These are phyloP conservation scores for Eupithecia pulchellata DNA, from an alignment of 2,888 invertebrate genomes.

Conservation along the genomic window DNA sequence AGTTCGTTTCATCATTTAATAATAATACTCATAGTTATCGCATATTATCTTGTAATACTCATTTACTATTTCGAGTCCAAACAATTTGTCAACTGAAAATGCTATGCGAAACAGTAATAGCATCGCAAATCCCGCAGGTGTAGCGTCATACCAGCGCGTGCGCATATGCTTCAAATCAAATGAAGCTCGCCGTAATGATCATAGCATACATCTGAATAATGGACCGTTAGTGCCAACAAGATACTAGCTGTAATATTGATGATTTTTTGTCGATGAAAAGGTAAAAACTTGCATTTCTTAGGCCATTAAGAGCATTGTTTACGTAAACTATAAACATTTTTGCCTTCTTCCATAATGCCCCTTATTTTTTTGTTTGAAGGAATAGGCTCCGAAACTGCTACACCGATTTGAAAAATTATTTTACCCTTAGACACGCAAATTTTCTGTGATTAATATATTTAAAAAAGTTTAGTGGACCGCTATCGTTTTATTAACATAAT, in stretches of 20 bases:
- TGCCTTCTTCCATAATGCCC: too few species aligned
- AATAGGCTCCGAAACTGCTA: too few species aligned
- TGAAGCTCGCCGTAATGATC: constrained; percentile 56
- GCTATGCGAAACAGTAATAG: constrained; percentile 6
- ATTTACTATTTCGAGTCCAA: constrained; percentile 12
- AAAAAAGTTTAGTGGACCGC: too few species aligned
- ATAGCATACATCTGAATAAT: constrained; percentile 50
- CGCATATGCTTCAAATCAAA: constrained; percentile 61
- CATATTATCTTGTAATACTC: background rate
- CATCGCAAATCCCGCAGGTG: constrained; percentile 9
- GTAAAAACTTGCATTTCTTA: background rate
- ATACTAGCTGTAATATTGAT: constrained; percentile 19
- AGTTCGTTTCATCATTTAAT: too few species aligned
- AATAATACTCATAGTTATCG: background rate
- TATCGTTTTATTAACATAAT: too few species aligned
- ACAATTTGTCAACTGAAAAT: constrained; percentile 17
- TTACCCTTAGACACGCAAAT: too few species aligned
- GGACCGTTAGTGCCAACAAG: constrained; percentile 52
- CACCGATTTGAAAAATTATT: too few species aligned
- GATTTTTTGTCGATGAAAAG: background rate
- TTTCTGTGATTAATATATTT: too few species aligned
- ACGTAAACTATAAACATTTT: background rate
- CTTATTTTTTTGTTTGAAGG: too few species aligned
- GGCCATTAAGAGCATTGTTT: background rate
- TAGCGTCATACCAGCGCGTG: constrained; percentile 29